A percentile compares a stretch with the other conserved stretches of the same genome.
These are phyloP conservation scores for Diplodus sargus DNA, from an alignment of 2,797 vertebrate genomes.

Conservation along the genomic window DNA sequence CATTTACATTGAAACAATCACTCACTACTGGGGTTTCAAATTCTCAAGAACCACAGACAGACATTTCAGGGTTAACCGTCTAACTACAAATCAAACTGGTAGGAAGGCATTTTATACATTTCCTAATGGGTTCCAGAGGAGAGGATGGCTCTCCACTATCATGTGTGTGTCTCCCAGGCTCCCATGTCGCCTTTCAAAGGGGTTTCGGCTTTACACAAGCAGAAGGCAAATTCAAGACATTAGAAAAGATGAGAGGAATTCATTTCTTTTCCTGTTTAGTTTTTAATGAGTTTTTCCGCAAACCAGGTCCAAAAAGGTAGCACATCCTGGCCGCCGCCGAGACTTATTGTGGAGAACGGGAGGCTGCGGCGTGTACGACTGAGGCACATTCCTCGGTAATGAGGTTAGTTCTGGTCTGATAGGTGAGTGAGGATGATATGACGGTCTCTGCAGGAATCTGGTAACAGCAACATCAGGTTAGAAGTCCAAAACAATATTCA, in stretches of 20 bases:
- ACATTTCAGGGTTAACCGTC: slow-evolving; percentile 80
- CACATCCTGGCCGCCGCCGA: slow-evolving; percentile 44
- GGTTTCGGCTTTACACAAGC: slow-evolving; percentile 47
- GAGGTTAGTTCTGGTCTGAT: slow-evolving; percentile 76
- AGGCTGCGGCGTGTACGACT: slow-evolving; percentile 46
- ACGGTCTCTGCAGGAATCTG: slow-evolving; percentile 38
- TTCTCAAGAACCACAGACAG: slow-evolving; percentile 75
- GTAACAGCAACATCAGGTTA: slow-evolving; percentile 19
- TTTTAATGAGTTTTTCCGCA: slow-evolving; percentile 21
- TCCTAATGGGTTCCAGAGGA: slow-evolving; percentile 85
- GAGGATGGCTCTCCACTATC: slow-evolving; percentile 60
- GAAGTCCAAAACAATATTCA: slow-evolving; percentile 16
- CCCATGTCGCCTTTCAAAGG: slow-evolving; percentile 59
- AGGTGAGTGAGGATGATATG: slow-evolving; percentile 57
- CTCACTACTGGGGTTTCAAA: slow-evolving; percentile 79
- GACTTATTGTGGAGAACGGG: slow-evolving; percentile 44
- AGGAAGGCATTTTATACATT: slow-evolving; percentile 80
- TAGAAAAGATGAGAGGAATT: slow-evolving; percentile 60
- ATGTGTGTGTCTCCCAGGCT: slow-evolving; percentile 60
- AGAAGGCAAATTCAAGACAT: slow-evolving; percentile 41
- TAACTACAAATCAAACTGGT: slow-evolving; percentile 84
- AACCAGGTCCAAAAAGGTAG: slow-evolving; percentile 34
- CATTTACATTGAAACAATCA: slow-evolving; percentile 85
- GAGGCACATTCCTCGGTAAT: slow-evolving; percentile 79
- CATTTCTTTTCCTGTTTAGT: slow-evolving; percentile 55